These are phyloP conservation scores for Cryptocheilus praepositus DNA, from an alignment of 2,888 invertebrate species.

Conservation along the genomic window DNA sequence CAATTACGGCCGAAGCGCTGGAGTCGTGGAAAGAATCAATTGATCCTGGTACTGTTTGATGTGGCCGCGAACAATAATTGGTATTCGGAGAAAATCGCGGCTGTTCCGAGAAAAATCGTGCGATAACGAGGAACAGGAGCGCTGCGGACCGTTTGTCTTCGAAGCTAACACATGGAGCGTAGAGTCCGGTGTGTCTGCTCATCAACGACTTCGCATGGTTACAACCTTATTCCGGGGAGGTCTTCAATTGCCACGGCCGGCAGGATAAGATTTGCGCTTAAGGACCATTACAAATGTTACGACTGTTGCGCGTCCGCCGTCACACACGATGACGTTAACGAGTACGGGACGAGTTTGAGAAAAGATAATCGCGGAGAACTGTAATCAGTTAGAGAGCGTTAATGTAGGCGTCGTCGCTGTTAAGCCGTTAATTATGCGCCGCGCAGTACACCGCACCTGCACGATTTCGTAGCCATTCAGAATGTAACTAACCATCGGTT, in stretches of 20 bases:
- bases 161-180: too few species aligned
- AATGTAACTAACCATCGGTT: too few species aligned
- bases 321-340: slow-evolving; percentile 27
- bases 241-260: slow-evolving; percentile 24
- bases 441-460: slow-evolving; percentile 54
- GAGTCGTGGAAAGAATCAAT: too few species aligned
- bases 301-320: slow-evolving; percentile 11
- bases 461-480: slow-evolving; percentile 56
- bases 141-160: too few species aligned
- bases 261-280: slow-evolving; percentile 28
- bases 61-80: background rate
- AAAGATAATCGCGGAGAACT: slow-evolving; percentile 38
- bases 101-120: too few species aligned
- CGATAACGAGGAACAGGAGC: too few species aligned
- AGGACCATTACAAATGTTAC: slow-evolving; percentile 25
- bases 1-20: background rate
- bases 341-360: slow-evolving; percentile 26
- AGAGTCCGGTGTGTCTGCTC: background rate
- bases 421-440: slow-evolving; percentile 56
- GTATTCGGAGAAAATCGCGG: background rate
- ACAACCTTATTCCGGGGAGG: slow-evolving; percentile 24
- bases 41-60: background rate
- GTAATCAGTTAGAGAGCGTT: slow-evolving; percentile 37
- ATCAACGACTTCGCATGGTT: slow-evolving; percentile 20
- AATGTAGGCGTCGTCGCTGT: slow-evolving; percentile 49